These are phyloP conservation scores for Antennarius striatus DNA, from an alignment of 2,113 vertebrate species.

Conservation along the genomic window DNA sequence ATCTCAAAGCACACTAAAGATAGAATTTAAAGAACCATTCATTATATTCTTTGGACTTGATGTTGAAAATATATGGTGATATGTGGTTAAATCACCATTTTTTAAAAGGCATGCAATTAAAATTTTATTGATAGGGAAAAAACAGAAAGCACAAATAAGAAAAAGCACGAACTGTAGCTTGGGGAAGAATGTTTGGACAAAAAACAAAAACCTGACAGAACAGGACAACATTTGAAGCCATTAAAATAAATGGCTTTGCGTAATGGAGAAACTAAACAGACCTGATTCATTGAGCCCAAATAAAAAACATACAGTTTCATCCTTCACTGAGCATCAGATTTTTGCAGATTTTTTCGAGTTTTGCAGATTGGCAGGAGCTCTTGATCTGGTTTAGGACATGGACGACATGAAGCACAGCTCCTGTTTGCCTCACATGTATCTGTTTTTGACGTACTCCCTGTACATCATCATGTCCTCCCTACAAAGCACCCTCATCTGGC, in stretches of 20 bases:
- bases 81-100: background rate
- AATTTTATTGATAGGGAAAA: background rate
- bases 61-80: slow-evolving; percentile 7
- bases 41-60: background rate
- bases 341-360: background rate
- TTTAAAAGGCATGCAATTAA: slow-evolving; percentile 6
- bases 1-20: background rate
- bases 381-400: background rate
- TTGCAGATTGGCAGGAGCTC: background rate
- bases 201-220: background rate
- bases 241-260: slow-evolving; percentile 7
- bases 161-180: background rate
- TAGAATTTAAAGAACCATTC: background rate
- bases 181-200: no score
- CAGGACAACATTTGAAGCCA: background rate
- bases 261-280: no score
- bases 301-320: background rate
- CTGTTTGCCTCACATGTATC: slow-evolving; percentile 82
- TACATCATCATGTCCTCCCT: slow-evolving; percentile 88
- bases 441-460: slow-evolving; percentile 91
- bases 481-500: slow-evolving; percentile 83
- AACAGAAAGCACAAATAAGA: slow-evolving; percentile 2
- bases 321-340: background rate
- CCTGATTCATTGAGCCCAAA: no score
- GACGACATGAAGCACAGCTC: background rate